These are phyloP conservation scores for Ceratitis capitata DNA, from an alignment of 1,140 invertebrate genomes.

Conservation along the genomic window DNA sequence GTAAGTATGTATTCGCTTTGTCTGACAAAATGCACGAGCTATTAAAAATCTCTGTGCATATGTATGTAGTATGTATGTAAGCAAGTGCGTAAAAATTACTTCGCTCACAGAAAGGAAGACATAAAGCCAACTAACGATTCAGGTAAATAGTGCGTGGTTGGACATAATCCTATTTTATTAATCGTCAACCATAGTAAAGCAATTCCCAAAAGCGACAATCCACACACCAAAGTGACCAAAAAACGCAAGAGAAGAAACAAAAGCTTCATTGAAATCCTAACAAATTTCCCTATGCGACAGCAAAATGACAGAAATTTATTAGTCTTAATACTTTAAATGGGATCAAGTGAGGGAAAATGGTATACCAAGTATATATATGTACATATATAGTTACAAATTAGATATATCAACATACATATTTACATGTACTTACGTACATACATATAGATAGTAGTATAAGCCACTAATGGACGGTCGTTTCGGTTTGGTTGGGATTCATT, in stretches of 20 bases:
- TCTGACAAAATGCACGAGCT: too few relatives aligned
- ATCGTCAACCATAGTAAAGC: neutral
- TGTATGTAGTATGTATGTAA: neutral
- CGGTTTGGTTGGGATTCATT: too few relatives aligned
- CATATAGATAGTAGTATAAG: neutral
- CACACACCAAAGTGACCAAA: neutral
- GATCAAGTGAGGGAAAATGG: neutral
- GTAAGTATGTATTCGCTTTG: too few relatives aligned
- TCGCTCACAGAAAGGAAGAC: neutral
- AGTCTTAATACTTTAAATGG: conserved; percentile 19
- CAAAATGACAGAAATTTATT: conserved; percentile 23
- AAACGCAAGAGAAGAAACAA: neutral
- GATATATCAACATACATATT: neutral
- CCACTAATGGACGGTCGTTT: neutral
- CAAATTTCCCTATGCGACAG: conserved; percentile 5
- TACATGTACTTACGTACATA: neutral
- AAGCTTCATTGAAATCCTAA: neutral
- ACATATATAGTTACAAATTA: neutral
- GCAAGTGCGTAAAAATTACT: neutral
- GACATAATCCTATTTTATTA: conserved; percentile 9
- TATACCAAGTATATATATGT: neutral
- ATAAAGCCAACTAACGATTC: neutral
- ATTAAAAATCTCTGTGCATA: neutral
- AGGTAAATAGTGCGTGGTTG: neutral
- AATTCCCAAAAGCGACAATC: neutral